Evolutionary conservation across 2,113 vertebrate genomes (phyloP).

Genomic region (pig (Sus scrofa)): DNA sequence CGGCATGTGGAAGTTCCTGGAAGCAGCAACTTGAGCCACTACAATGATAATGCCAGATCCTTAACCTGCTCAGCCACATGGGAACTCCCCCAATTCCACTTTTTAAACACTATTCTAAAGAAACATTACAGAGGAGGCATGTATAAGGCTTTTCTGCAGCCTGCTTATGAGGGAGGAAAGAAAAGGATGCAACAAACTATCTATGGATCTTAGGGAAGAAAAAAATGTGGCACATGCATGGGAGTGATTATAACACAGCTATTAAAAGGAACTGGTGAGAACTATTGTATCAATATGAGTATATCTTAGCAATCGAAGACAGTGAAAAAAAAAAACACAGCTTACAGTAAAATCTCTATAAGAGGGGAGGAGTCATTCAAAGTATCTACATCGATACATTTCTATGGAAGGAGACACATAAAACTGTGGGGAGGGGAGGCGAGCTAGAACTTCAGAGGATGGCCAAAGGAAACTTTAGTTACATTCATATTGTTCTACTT

Average conservation of each 20-base stretch:
- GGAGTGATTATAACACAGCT: not conserved
- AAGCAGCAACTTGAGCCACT: too few relatives aligned
- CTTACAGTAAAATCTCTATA: not conserved
- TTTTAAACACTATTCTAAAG: not conserved
- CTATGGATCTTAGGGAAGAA: not conserved
- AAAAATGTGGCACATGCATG: not conserved
- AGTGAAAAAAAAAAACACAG: not conserved
- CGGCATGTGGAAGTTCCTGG: too few relatives aligned
- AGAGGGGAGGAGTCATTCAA: not conserved
- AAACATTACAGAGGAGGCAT: not conserved
- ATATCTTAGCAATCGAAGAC: not conserved
- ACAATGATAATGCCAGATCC: too few relatives aligned
- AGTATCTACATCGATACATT: not conserved
- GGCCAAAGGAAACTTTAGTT: not conserved
- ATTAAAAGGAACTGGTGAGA: not conserved
- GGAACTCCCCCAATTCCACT: not conserved
- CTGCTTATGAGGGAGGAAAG: not conserved
- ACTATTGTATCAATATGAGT: not conserved
- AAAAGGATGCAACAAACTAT: not conserved
- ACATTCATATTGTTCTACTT: not conserved
- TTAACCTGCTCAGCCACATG: too few relatives aligned
- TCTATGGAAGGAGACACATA: not conserved
- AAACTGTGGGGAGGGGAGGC: not conserved
- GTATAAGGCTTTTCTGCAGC: not conserved
- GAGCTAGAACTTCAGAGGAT: not conserved